Conservation (phyloP, 2,797 vertebrate genomes). For the Menidia menidia region DNA sequence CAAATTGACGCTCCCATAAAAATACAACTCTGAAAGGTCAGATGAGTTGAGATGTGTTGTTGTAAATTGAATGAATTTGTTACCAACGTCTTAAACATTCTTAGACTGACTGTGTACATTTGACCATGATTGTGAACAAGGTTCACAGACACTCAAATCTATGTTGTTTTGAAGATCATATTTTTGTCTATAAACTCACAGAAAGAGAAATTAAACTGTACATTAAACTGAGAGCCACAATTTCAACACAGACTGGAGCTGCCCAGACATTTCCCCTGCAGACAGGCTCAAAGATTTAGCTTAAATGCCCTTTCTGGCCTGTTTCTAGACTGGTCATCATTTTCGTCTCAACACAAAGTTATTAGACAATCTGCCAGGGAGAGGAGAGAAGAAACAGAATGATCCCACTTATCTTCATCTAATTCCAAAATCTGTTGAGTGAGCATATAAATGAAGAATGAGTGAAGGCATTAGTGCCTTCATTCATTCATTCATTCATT, state of each 20-base stretch:
- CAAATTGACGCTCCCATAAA: conserved; percentile 62
- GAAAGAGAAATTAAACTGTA: conserved; percentile 6
- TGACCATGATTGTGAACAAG: conserved; percentile 36
- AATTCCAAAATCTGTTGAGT: conserved; percentile 19
- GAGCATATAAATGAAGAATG: conserved; percentile 20
- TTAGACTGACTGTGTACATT: conserved; percentile 6
- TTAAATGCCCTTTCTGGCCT: conserved; percentile 13
- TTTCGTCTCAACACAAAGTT: conserved; percentile 29
- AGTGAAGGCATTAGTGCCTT: conserved; percentile 24
- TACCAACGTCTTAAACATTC: conserved; percentile 46
- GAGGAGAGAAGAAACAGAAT: conserved; percentile 6
- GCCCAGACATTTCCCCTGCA: conserved; percentile 19
- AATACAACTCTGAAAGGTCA: conserved; percentile 51
- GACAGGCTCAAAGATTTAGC: not conserved
- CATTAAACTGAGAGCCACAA: conserved; percentile 28
- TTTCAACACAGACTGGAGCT: not conserved
- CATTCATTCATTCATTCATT: no score
- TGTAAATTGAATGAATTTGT: conserved; percentile 49
- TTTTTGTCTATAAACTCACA: conserved; percentile 20
- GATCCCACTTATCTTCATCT: conserved; percentile 29
- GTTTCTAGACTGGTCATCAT: conserved; percentile 20
- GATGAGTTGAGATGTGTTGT: conserved; percentile 48
- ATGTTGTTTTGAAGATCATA: conserved; percentile 28
- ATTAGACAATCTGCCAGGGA: conserved; percentile 9
- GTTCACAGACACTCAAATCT: conserved; percentile 21